Conservation (phyloP, 2,888 invertebrate genomes). For the Arctia plantaginis region DNA sequence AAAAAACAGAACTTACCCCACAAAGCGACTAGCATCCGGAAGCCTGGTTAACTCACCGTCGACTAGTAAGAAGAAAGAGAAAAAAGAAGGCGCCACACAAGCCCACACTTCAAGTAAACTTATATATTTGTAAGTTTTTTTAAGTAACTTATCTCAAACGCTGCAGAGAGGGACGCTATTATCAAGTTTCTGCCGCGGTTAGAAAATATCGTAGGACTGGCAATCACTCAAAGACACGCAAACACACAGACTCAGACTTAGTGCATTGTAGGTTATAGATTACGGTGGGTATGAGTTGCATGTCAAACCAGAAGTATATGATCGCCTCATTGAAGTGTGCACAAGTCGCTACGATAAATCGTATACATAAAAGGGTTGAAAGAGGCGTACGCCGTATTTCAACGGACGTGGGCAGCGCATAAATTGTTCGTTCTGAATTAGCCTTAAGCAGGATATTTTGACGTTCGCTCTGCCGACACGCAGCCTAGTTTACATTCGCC, state of each 20-base stretch:
- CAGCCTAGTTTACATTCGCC: slow-evolving; percentile 71
- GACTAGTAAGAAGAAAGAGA: too few relatives aligned
- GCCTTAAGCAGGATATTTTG: slow-evolving; percentile 80
- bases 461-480: slow-evolving; percentile 68
- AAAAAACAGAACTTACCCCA: too few relatives aligned
- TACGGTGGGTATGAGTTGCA: slow-evolving; percentile 74
- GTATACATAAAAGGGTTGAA: slow-evolving; percentile 80
- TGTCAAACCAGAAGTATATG: slow-evolving; percentile 70
- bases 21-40: too few relatives aligned
- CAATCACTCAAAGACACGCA: too few relatives aligned
- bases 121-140: too few relatives aligned
- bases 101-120: too few relatives aligned
- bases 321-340: slow-evolving; percentile 72
- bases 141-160: too few relatives aligned
- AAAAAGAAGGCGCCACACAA: too few relatives aligned
- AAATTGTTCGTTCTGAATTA: slow-evolving; percentile 80
- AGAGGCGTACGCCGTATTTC: slow-evolving; percentile 79
- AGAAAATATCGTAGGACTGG: too few relatives aligned
- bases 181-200: too few relatives aligned
- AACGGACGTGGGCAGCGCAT: slow-evolving; percentile 78
- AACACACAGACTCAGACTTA: slow-evolving; percentile 59
- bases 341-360: slow-evolving; percentile 78
- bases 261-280: slow-evolving; percentile 69
- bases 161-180: too few relatives aligned
- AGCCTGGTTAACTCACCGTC: too few relatives aligned